A percentile compares a stretch with the other conserved stretches of the same genome.
Conservation (phyloP, 2,113 vertebrate genomes). For the Bufo bufo region DNA sequence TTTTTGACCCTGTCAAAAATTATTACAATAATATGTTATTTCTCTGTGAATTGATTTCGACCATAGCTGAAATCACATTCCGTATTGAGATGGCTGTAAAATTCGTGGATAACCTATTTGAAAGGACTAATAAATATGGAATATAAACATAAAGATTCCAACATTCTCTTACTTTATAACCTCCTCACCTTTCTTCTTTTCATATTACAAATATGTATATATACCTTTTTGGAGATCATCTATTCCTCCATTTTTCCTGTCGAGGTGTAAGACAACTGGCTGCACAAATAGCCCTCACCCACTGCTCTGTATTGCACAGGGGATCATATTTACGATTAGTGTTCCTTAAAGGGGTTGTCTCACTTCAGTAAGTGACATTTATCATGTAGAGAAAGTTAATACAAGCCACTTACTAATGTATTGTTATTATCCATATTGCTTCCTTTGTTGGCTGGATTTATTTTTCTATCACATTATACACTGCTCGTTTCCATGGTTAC, state of each 20-base stretch:
- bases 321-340: too few species aligned
- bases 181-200: neutral
- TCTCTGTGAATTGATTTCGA: slow-evolving; percentile 28
- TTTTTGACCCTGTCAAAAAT: slow-evolving; percentile 45
- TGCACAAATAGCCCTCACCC: neutral
- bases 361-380: too few species aligned
- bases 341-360: too few species aligned
- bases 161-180: neutral
- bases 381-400: too few species aligned
- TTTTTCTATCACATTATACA: too few species aligned
- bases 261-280: neutral
- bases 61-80: slow-evolving; percentile 14
- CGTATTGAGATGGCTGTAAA: neutral
- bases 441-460: too few species aligned
- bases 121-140: neutral
- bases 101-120: neutral
- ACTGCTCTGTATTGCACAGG: neutral
- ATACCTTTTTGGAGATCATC: neutral
- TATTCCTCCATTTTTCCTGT: neutral
- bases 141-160: neutral
- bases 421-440: too few species aligned
- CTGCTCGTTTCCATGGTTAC: too few species aligned
- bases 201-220: too few species aligned
- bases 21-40: slow-evolving; percentile 39
- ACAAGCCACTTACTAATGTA: too few species aligned